phyloP scores from a whole-genome alignment of 2,797 vertebrate species.

The Remorina albescens region DNA sequence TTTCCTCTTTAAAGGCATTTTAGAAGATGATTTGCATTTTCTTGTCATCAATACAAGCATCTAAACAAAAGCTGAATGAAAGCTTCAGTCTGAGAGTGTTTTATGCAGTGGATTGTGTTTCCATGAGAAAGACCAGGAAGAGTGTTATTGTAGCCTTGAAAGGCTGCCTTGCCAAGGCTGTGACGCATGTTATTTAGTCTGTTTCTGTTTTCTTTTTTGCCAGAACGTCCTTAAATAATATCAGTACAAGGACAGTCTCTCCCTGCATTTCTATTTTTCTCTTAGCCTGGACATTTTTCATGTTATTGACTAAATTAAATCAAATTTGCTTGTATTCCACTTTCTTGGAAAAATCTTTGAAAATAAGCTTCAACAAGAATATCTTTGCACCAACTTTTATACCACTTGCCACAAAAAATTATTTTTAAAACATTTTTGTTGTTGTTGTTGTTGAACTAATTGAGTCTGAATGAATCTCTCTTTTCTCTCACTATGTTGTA shows the following conservation, averaged over 20 bases:
- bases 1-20: conserved; percentile 20
- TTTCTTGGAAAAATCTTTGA: background rate
- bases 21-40: conserved; percentile 4
- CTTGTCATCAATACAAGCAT: conserved; percentile 9
- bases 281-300: background rate
- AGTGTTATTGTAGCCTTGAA: conserved; percentile 78
- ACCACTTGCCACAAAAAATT: too few species aligned
- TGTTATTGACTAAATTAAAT: background rate
- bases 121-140: conserved; percentile 9
- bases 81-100: conserved; percentile 3
- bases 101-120: conserved; percentile 17
- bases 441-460: too few species aligned
- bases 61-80: conserved; percentile 22
- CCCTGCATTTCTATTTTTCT: background rate
- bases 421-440: background rate
- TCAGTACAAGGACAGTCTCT: conserved; percentile 35
- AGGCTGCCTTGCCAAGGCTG: conserved; percentile 66
- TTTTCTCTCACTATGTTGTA: too few species aligned
- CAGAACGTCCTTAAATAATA: conserved; percentile 25
- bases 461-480: too few species aligned
- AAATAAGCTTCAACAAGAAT: background rate
- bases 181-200: conserved; percentile 41
- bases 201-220: conserved; percentile 46
- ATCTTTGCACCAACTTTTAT: background rate
- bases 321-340: background rate